phyloP scores from a whole-genome alignment of 35 echinoderm and acorn worm species.

The Chiridota heheva region DNA sequence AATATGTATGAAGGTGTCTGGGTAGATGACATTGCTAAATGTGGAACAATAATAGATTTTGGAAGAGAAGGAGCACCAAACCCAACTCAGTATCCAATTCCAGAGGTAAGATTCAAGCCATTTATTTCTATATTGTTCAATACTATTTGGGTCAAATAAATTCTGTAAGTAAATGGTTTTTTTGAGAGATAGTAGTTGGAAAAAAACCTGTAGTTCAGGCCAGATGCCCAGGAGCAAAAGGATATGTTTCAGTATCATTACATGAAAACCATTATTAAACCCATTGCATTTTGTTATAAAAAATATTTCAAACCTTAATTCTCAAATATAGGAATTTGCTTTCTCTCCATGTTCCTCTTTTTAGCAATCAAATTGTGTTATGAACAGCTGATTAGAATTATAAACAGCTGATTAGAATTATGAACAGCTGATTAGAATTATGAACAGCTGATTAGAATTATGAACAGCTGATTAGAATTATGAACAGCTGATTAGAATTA shows the following conservation, averaged over 20 bases:
- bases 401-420: no score
- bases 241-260: neutral
- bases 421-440: no score
- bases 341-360: no score
- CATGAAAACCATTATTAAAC: neutral
- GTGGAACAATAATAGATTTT: constrained; percentile 91
- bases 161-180: neutral
- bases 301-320: no score
- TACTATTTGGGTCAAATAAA: neutral
- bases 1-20: constrained; percentile 96
- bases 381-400: no score
- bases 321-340: no score
- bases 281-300: neutral
- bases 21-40: constrained; percentile 93
- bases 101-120: constrained; percentile 54
- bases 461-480: no score
- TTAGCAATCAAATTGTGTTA: no score
- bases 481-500: no score
- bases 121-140: neutral
- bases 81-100: constrained; percentile 93
- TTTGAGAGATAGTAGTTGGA: neutral
- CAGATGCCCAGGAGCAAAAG: no score
- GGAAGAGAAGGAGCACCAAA: constrained; percentile 94
- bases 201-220: neutral
- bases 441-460: no score